Evolutionary conservation across 2,888 invertebrate genomes (phyloP), one percentile per base, ranked within the genome.

Genomic region (Xylocampa areola): DNA sequence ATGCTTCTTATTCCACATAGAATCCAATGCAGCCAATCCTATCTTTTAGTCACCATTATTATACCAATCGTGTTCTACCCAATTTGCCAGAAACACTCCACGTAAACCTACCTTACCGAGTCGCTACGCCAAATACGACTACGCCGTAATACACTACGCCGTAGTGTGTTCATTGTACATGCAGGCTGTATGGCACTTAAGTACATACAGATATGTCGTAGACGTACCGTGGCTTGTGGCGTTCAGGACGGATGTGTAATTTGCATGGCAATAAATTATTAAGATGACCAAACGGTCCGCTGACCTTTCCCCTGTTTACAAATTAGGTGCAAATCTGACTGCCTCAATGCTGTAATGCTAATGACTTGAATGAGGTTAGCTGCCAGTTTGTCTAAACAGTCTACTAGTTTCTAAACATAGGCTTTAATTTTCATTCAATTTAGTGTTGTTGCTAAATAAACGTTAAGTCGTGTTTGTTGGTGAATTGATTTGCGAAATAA

Each of bases 221-320:
- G 36, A 27, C 47, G 25, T 13, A 36, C 13, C 43, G 29, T 48
- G 43, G 29, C 27, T 39, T 25, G 45, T 54, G 49, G 65, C 51
- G 7, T 51, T 37, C 68, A 50, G 68, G 58, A 76, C 85, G 86
- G 87, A 86, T 82, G 72, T 79, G 75, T 76, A 80, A 87, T 87
- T 87, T 86, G 85, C 86, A 87, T 87, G 76, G 77, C 77, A 77
- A 79, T 87, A 87, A 83, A 85, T 87, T 84, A 86, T 79, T 79
- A 81, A 85, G 84, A 84, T 85, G 85, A 80, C 84, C 79, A 76
- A 81, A 84, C 77, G 80, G 78, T 77, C 74, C 74, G 79, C 73
- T 72, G 76, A 76, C 75, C 82, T 84, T 84, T 80, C 83, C 81
- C 68, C 74, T 79, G 81, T 77, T 81, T 83, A 85, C 81, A 80